phyloP scores from a whole-genome alignment of 2,797 vertebrate genomes.

The Gadopsis marmoratus region DNA sequence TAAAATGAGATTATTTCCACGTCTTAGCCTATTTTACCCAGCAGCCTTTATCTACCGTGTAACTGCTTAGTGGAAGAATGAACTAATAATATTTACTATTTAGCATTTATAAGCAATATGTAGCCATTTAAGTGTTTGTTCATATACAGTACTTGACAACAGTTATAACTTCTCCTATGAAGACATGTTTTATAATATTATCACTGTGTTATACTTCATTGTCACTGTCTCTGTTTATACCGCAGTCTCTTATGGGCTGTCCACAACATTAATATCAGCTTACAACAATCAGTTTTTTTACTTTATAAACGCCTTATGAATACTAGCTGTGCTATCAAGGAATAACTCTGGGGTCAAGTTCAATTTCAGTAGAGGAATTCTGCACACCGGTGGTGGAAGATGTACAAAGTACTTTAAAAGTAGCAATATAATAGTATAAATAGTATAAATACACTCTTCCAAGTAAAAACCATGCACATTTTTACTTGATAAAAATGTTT shows the following conservation, averaged over 20 bases:
- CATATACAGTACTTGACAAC: too few relatives aligned
- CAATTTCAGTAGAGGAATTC: too few relatives aligned
- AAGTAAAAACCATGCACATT: too few relatives aligned
- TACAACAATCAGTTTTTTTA: not conserved
- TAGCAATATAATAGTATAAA: not conserved
- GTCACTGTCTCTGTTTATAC: not conserved
- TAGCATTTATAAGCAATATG: not conserved
- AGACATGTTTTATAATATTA: not conserved
- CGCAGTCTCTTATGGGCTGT: not conserved
- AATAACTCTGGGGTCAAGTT: too few relatives aligned
- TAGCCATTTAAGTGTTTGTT: not conserved
- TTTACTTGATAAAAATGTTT: too few relatives aligned
- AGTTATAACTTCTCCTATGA: not conserved
- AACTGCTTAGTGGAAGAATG: not conserved
- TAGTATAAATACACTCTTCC: not conserved
- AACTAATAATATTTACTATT: not conserved
- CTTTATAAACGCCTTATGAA: not conserved
- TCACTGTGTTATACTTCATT: not conserved
- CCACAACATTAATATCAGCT: not conserved
- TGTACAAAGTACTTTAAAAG: not conserved
- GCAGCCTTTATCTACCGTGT: not conserved
- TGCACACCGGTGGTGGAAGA: too few relatives aligned
- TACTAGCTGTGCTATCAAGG: not conserved
- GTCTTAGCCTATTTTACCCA: not conserved
- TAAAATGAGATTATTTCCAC: not conserved